Evolutionary conservation across 2,113 vertebrate genomes (phyloP).

Genomic region (human (Homo sapiens)): DNA sequence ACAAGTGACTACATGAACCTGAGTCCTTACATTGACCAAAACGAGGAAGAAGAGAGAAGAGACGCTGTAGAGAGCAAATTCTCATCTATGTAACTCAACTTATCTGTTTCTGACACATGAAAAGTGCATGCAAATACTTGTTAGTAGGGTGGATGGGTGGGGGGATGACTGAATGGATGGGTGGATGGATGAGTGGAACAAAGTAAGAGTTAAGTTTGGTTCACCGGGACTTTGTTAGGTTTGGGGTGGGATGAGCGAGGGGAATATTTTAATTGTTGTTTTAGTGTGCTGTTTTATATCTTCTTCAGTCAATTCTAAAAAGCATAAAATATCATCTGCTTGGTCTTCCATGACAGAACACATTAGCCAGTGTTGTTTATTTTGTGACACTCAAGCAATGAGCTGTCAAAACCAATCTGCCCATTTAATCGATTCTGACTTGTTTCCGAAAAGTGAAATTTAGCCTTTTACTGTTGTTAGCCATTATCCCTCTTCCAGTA

Average conservation of each 20-base stretch:
- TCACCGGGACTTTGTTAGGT: background rate
- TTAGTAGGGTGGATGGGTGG: background rate
- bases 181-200: background rate
- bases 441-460: slow-evolving; percentile 54
- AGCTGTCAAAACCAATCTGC: slow-evolving; percentile 71
- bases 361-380: slow-evolving; percentile 60
- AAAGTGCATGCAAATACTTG: background rate
- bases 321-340: slow-evolving; percentile 40
- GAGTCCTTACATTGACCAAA: background rate
- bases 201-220: background rate
- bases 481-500: slow-evolving; percentile 24
- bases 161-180: background rate
- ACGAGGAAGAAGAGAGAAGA: background rate
- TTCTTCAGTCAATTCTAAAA: background rate
- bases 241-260: background rate
- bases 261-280: background rate
- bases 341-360: slow-evolving; percentile 45
- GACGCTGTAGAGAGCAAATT: background rate
- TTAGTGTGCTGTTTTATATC: background rate
- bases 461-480: slow-evolving; percentile 56
- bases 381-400: slow-evolving; percentile 13
- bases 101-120: background rate
- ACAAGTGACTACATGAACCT: background rate
- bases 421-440: slow-evolving; percentile 65
- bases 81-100: background rate